Evolutionary conservation across 1,140 invertebrate species (phyloP).

Genomic region (Mactra quadrangularis): DNA sequence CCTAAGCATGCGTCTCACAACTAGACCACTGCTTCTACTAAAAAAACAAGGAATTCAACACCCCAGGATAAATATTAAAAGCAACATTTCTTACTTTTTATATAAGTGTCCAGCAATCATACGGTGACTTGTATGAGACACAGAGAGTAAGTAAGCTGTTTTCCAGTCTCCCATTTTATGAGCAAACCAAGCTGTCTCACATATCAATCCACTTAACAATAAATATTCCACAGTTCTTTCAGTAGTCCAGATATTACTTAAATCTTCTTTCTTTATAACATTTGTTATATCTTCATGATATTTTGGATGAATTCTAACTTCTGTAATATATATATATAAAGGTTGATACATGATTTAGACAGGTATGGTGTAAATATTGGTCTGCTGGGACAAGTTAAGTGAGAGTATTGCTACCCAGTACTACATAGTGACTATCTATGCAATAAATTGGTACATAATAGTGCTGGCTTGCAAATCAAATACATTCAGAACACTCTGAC

Average conservation of each 20-base stretch:
- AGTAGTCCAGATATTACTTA: conserved; percentile 77
- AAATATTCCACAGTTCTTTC: conserved; percentile 81
- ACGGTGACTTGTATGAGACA: conserved; percentile 72
- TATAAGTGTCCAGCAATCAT: conserved; percentile 71
- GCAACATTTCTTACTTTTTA: conserved; percentile 58
- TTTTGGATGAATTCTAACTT: conserved; percentile 78
- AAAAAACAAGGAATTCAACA: background rate
- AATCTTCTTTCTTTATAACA: conserved; percentile 68
- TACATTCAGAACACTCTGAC: too few species aligned
- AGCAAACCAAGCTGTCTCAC: conserved; percentile 82
- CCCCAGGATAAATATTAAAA: background rate
- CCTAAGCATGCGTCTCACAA: too few species aligned
- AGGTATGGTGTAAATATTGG: too few species aligned
- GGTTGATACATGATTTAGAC: background rate
- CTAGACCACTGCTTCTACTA: too few species aligned
- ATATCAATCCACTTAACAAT: conserved; percentile 78
- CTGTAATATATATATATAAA: conserved; percentile 69
- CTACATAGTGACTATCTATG: too few species aligned
- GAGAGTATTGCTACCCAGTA: too few species aligned
- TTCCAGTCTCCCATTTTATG: conserved; percentile 83
- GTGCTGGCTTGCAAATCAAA: too few species aligned
- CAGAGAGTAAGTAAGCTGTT: conserved; percentile 77
- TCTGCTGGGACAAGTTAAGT: too few species aligned
- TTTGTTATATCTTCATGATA: conserved; percentile 77
- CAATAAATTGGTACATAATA: too few species aligned